Evolutionary conservation across 2,113 vertebrate genomes (phyloP), one percentile per base, ranked within the genome.

Genomic region (Gopherus flavomarginatus): DNA sequence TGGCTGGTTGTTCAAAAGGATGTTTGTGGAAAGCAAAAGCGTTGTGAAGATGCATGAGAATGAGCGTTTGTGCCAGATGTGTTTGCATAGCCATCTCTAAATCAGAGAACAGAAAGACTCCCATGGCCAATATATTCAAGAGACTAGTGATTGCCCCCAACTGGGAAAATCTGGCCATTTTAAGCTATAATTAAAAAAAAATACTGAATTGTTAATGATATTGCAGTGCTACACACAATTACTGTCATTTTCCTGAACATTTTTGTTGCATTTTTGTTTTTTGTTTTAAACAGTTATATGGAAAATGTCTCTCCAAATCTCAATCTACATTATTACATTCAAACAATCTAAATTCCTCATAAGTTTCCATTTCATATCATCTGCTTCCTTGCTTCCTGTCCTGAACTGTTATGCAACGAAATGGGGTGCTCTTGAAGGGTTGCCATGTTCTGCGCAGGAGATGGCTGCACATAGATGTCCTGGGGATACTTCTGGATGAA

Each of bases 21-120:
- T 72, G 19, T 21, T n/a, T 72, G n/a, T 21, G n/a, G n/a, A 9
- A 72, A 38, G 4, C 1, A 8, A 72, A 72, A 72, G n/a, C 17
- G 2, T n/a, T 38, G 65, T 72, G 65, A 38, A 22, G 35, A n/a
- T 38, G 2, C 65, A 72, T 21, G n/a, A 38, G 9, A 72, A 1
- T 3, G 8, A 1, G 7, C 2, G 1, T 2, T 72, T 85, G 75
- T 78, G 1, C 11, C 10, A 42, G 26, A 19, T 72, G 19, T 5
- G 7, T 53, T n/a, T 62, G 2, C 11, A 22, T 54, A 12, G 29
- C 11, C 29, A 62, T 13, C 29, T 29, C 59, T 31, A 62, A 62
- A 5, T 14, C 8, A 0, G 2, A 4, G 49, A 53, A 82, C 75
- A 53, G 9, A 54, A 79, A n/a, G 14, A 85, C n/a, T 8, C 9